Conservation (phyloP, 2,888 invertebrate species). For the Prostheceraeus crozeri region DNA sequence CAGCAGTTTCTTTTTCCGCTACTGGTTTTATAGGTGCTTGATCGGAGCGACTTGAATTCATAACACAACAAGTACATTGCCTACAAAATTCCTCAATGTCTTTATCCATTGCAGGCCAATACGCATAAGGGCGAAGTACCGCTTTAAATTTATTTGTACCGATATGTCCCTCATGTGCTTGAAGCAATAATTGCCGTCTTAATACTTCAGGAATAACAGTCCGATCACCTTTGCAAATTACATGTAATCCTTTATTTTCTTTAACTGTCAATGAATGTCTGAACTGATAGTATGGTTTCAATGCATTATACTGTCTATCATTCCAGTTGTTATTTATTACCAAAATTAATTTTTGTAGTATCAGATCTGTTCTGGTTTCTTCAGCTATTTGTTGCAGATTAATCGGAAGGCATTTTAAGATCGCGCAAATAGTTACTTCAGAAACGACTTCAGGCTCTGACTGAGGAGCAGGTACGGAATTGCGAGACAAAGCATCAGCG, state of each 20-base stretch:
- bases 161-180: neutral
- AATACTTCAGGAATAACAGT: neutral
- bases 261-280: conserved; percentile 8
- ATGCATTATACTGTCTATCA: conserved; percentile 16
- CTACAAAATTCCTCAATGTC: conserved; percentile 10
- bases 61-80: neutral
- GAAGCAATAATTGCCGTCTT: neutral
- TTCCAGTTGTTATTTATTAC: conserved; percentile 22
- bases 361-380: neutral
- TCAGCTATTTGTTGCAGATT: conserved; percentile 23
- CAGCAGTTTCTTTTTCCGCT: neutral
- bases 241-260: neutral
- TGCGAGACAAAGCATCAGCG: conserved; percentile 26
- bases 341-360: conserved; percentile 9
- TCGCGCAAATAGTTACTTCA: conserved; percentile 20
- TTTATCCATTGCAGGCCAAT: conserved; percentile 14
- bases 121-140: neutral
- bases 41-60: neutral
- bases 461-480: conserved; percentile 7
- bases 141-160: conserved; percentile 16
- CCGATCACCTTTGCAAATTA: neutral
- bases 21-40: conserved; percentile 4
- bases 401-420: conserved; percentile 3
- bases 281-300: conserved; percentile 12
- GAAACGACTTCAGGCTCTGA: conserved; percentile 17